phyloP scores from a whole-genome alignment of 2,888 invertebrate genomes.

The Lissonota sp. region DNA sequence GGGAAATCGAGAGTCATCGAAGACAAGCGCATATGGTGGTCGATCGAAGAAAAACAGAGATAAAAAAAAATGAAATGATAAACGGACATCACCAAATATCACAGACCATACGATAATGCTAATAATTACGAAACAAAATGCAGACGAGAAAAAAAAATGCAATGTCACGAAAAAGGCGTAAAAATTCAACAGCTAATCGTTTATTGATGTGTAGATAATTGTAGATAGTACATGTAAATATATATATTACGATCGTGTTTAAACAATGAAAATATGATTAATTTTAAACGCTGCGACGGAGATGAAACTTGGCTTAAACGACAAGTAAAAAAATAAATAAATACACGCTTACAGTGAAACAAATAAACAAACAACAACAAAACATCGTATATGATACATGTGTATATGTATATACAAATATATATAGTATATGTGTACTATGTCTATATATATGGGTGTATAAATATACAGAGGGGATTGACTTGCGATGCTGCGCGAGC shows the following conservation, averaged over 20 bases:
- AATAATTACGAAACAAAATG: constrained; percentile 35
- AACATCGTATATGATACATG: constrained; percentile 48
- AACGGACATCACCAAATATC: constrained; percentile 36
- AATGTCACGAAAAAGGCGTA: constrained; percentile 72
- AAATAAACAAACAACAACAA: too few species aligned
- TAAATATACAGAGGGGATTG: constrained; percentile 42
- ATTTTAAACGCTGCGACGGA: constrained; percentile 60
- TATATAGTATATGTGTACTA: constrained; percentile 41
- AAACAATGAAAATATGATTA: constrained; percentile 44
- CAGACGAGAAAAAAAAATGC: constrained; percentile 64
- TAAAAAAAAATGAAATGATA: constrained; percentile 1
- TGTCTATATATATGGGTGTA: constrained; percentile 50
- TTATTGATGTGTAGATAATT: constrained; percentile 84
- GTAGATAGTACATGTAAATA: constrained; percentile 83
- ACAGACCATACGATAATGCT: constrained; percentile 49
- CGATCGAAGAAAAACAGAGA: constrained; percentile 25
- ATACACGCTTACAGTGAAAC: constrained; percentile 38
- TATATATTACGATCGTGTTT: constrained; percentile 69
- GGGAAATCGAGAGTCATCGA: constrained; percentile 44
- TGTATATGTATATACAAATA: constrained; percentile 46
- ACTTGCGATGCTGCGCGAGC: constrained; percentile 27
- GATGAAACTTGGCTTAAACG: constrained; percentile 49
- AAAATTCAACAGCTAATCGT: constrained; percentile 77
- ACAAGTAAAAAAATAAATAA: constrained; percentile 53
- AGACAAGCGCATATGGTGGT: constrained; percentile 48